A percentile compares a stretch with the other conserved stretches of the same genome.
These are phyloP conservation scores for Rhinolophus ferrumequinum DNA, from an alignment of 2,113 vertebrate species.

Conservation along the genomic window DNA sequence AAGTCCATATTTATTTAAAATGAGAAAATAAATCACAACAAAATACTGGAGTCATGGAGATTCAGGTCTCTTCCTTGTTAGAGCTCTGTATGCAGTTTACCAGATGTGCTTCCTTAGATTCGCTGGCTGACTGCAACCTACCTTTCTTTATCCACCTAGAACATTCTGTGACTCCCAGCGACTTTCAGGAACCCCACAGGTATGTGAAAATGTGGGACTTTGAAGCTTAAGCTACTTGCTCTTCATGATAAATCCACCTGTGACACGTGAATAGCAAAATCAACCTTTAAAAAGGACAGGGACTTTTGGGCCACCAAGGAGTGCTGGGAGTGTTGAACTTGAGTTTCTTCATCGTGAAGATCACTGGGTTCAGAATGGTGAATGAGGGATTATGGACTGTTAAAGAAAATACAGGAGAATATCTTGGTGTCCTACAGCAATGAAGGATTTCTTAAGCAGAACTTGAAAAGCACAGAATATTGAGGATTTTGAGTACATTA, in stretches of 20 bases:
- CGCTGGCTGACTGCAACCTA: background rate
- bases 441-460: background rate
- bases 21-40: background rate
- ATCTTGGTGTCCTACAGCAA: background rate
- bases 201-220: background rate
- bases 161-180: background rate
- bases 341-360: background rate
- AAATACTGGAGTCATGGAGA: background rate
- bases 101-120: background rate
- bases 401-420: background rate
- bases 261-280: background rate
- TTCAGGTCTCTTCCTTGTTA: background rate
- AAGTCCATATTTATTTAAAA: background rate
- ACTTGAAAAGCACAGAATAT: background rate
- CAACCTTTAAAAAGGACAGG: background rate
- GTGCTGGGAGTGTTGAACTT: background rate
- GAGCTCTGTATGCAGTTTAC: background rate
- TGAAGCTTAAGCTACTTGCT: background rate
- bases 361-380: background rate
- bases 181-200: background rate
- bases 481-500: background rate
- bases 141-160: background rate
- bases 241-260: background rate
- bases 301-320: background rate
- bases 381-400: background rate